phyloP scores from a whole-genome alignment of 2,888 invertebrate species.

The Philopedon plagiatum region DNA sequence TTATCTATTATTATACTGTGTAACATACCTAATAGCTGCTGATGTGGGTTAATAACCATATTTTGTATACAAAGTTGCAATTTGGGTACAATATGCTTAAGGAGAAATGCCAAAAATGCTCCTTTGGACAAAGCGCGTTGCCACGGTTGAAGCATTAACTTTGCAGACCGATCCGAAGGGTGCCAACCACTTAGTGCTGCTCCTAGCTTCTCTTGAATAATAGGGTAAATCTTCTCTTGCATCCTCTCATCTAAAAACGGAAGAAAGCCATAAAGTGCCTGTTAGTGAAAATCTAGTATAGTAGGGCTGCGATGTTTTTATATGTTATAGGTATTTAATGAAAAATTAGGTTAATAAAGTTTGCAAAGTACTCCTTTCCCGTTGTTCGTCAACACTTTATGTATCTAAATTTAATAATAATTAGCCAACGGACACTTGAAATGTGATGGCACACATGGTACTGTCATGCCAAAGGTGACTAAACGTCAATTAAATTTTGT shows the following conservation, averaged over 20 bases:
- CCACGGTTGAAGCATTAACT: conserved; percentile 95
- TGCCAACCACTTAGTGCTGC: conserved; percentile 94
- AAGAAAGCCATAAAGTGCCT: background rate
- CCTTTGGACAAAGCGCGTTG: conserved; percentile 74
- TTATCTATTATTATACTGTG: conserved; percentile 12
- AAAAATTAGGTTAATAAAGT: too few species aligned
- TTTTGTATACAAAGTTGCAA: conserved; percentile 79
- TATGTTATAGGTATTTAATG: too few species aligned
- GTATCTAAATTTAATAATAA: too few species aligned
- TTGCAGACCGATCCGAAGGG: conserved; percentile 94
- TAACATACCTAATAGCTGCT: conserved; percentile 76
- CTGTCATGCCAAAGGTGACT: too few species aligned
- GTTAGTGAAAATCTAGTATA: too few species aligned
- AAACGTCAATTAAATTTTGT: too few species aligned
- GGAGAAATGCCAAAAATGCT: conserved; percentile 84
- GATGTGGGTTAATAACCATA: conserved; percentile 80
- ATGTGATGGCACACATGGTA: too few species aligned
- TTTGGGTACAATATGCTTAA: conserved; percentile 92
- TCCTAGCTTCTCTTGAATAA: conserved; percentile 92
- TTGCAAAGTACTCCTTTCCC: too few species aligned
- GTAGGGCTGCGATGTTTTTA: too few species aligned
- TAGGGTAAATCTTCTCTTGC: conserved; percentile 80
- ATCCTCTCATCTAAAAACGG: conserved; percentile 61
- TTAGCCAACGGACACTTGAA: too few species aligned
- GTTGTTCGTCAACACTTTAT: too few species aligned